A percentile compares a stretch with the other conserved stretches of the same genome.
These are phyloP conservation scores for Coranthus polyacanthus DNA, from an alignment of 2,797 vertebrate genomes.

Conservation along the genomic window DNA sequence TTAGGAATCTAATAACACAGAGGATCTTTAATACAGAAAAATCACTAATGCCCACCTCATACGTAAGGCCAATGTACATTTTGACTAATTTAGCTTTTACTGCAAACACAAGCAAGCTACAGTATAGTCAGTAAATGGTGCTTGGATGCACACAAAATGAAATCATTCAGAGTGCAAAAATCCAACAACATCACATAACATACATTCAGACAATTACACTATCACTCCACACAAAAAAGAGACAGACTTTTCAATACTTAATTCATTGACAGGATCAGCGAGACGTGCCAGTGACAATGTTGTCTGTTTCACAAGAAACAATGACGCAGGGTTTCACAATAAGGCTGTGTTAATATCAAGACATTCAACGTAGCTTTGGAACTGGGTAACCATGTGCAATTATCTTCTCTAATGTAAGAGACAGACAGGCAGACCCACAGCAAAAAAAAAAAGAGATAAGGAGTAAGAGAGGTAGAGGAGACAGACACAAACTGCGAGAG, in stretches of 20 bases:
- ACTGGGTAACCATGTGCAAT: conserved; percentile 17
- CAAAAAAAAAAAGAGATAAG: neutral
- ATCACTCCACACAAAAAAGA: neutral
- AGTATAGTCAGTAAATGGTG: neutral
- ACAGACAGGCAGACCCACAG: conserved; percentile 16
- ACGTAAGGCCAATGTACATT: too few species aligned
- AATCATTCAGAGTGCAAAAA: conserved; percentile 41
- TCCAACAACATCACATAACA: conserved; percentile 5
- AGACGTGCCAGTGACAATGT: conserved; percentile 11
- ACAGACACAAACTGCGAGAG: conserved; percentile 10
- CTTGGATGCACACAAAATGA: neutral
- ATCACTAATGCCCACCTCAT: too few species aligned
- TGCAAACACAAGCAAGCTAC: neutral
- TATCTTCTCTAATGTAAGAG: conserved; percentile 26
- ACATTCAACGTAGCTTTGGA: conserved; percentile 35
- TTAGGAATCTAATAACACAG: too few species aligned
- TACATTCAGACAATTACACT: conserved; percentile 7
- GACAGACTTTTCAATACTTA: too few species aligned
- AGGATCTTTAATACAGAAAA: too few species aligned
- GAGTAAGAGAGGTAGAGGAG: conserved; percentile 22
- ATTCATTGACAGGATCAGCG: neutral
- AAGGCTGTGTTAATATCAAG: conserved; percentile 29
- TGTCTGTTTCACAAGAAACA: conserved; percentile 20
- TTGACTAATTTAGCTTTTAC: too few species aligned
- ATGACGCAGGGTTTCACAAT: conserved; percentile 1